Evolutionary conservation across 2,797 vertebrate species (phyloP).

Genomic region (Momotus momota): DNA sequence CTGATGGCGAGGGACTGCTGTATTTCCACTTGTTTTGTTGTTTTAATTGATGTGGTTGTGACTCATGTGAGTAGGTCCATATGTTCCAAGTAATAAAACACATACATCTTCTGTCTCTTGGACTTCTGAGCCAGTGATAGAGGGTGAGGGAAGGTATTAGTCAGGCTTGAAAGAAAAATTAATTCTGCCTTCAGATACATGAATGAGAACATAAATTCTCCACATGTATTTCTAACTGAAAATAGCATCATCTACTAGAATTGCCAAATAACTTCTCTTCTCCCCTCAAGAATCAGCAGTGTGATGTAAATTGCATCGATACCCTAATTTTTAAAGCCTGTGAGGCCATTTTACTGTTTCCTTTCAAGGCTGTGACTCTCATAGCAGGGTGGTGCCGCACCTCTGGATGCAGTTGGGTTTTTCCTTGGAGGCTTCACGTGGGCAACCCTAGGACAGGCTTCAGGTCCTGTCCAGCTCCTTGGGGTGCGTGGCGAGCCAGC

Average conservation of each 20-base stretch:
- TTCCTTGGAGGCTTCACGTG: fast-evolving
- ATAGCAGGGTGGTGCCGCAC: fast-evolving
- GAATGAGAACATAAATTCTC: background rate
- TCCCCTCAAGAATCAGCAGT: background rate
- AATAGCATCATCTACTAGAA: background rate
- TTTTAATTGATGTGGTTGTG: slow-evolving; percentile 11
- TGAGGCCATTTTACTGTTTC: background rate
- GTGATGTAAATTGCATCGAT: background rate
- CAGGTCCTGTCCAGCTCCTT: background rate
- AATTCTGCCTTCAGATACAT: background rate
- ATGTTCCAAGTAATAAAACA: slow-evolving; percentile 67
- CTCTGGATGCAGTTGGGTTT: background rate
- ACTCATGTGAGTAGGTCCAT: slow-evolving; percentile 59
- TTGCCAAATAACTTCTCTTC: background rate
- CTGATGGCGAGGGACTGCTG: background rate
- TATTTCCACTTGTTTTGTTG: background rate
- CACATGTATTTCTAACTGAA: background rate
- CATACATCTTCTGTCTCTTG: slow-evolving; percentile 32
- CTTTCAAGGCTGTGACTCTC: background rate
- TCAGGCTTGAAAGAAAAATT: slow-evolving; percentile 32
- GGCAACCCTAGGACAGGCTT: fast-evolving
- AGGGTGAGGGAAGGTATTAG: background rate
- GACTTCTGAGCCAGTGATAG: slow-evolving; percentile 4
- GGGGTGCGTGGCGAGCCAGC: background rate
- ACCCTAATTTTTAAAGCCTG: background rate